Evolutionary conservation across 2,888 invertebrate species (phyloP).

Genomic region (Hofmannophila pseudospretella): DNA sequence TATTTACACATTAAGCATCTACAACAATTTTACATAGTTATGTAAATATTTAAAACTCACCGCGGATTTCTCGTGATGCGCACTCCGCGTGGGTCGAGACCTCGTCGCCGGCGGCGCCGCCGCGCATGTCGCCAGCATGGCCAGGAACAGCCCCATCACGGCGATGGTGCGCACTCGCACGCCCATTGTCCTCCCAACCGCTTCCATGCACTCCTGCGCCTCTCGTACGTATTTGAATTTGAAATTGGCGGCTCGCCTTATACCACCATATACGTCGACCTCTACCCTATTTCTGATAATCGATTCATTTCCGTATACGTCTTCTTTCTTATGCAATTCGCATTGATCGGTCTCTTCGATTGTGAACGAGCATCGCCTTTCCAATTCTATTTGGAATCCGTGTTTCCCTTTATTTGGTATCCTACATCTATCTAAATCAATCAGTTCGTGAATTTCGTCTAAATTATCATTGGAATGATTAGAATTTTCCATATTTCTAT

Average conservation of each 20-base stretch:
- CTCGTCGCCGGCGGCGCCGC: conserved; percentile 47
- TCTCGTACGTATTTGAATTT: conserved; percentile 61
- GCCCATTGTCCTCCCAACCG: conserved; percentile 58
- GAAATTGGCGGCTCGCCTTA: conserved; percentile 57
- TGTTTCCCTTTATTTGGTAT: conserved; percentile 42
- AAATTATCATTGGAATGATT: conserved; percentile 63
- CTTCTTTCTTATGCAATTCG: conserved; percentile 51
- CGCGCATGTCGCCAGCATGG: conserved; percentile 45
- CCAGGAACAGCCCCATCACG: conserved; percentile 49
- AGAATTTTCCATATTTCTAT: conserved; percentile 38
- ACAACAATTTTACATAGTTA: too few relatives aligned
- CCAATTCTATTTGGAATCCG: conserved; percentile 42
- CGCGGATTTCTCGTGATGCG: conserved; percentile 47
- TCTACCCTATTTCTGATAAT: conserved; percentile 55
- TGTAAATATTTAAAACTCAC: conserved; percentile 39
- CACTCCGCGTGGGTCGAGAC: conserved; percentile 39
- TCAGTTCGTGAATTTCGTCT: conserved; percentile 50
- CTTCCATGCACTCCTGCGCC: conserved; percentile 45
- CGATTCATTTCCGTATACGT: conserved; percentile 58
- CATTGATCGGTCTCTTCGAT: conserved; percentile 33
- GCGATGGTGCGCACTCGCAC: conserved; percentile 45
- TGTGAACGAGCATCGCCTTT: conserved; percentile 39
- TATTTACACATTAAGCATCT: too few relatives aligned
- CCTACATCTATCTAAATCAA: conserved; percentile 66
- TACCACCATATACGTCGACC: conserved; percentile 48